phyloP scores from a whole-genome alignment of 1,140 invertebrate genomes.

The Aphaenogaster floridana region DNA sequence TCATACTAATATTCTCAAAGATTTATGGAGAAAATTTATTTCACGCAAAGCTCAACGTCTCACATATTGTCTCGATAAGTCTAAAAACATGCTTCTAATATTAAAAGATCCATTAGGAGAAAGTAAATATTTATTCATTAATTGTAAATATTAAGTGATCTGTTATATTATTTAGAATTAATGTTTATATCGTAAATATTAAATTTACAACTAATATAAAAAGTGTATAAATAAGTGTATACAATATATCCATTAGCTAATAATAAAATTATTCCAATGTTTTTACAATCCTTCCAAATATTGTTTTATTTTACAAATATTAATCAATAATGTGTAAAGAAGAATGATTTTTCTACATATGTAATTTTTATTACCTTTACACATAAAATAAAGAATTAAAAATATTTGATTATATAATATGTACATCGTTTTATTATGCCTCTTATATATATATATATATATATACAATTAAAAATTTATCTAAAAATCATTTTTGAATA shows the following conservation, averaged over 20 bases:
- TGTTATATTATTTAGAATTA: not conserved
- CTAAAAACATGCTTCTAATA: not conserved
- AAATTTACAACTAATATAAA: constrained; percentile 10
- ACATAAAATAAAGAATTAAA: not conserved
- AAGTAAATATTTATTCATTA: not conserved
- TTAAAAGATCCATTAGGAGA: not conserved
- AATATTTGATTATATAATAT: constrained; percentile 1
- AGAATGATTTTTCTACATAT: not conserved
- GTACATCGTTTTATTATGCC: not conserved
- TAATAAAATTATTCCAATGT: not conserved
- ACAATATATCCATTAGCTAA: not conserved
- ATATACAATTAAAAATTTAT: not conserved
- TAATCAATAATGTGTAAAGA: not conserved
- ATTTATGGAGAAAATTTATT: constrained; percentile 63
- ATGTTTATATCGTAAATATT: not conserved
- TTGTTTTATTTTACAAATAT: not conserved
- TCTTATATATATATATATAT: not conserved
- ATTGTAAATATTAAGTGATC: not conserved
- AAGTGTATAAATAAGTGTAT: not conserved
- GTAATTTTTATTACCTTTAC: not conserved
- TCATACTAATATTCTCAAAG: constrained; percentile 20
- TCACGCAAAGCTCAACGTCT: not conserved
- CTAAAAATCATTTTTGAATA: not conserved
- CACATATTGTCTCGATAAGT: not conserved
- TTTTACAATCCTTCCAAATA: not conserved